These are phyloP conservation scores for Malurus cyaneus DNA, from an alignment of 2,113 vertebrate genomes.

Conservation along the genomic window DNA sequence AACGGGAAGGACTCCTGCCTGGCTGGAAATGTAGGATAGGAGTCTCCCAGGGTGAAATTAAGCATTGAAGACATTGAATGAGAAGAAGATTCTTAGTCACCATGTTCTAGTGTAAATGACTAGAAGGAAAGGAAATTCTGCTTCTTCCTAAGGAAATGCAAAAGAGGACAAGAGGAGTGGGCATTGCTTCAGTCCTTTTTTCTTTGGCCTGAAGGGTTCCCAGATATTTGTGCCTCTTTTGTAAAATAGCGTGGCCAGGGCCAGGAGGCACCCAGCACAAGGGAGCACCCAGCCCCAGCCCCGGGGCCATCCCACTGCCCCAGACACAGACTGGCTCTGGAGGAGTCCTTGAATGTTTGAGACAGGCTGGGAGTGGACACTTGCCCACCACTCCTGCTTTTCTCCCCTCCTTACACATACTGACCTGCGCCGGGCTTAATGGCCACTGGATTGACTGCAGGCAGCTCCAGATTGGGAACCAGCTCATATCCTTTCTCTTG, in stretches of 20 bases:
- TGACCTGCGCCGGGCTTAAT: slow-evolving; percentile 97
- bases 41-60: not conserved
- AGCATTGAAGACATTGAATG: not conserved
- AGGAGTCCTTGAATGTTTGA: accelerated
- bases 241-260: not conserved
- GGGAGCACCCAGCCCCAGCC: not conserved
- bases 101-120: not conserved
- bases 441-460: slow-evolving; percentile 90
- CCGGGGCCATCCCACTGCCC: accelerated
- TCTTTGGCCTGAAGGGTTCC: not conserved
- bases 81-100: not conserved
- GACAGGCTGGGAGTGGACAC: not conserved
- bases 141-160: not conserved
- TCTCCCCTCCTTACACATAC: slow-evolving; percentile 61
- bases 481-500: slow-evolving; percentile 94
- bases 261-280: not conserved
- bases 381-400: not conserved
- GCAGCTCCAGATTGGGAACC: slow-evolving; percentile 91
- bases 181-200: not conserved
- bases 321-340: accelerated
- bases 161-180: not conserved
- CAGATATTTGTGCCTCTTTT: not conserved
- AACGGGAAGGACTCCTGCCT: not conserved
- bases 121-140: not conserved
- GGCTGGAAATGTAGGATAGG: not conserved